Evolutionary conservation across 2,888 invertebrate species (phyloP), one percentile per base, ranked within the genome.

Genomic region (Drosophila paracracens): DNA sequence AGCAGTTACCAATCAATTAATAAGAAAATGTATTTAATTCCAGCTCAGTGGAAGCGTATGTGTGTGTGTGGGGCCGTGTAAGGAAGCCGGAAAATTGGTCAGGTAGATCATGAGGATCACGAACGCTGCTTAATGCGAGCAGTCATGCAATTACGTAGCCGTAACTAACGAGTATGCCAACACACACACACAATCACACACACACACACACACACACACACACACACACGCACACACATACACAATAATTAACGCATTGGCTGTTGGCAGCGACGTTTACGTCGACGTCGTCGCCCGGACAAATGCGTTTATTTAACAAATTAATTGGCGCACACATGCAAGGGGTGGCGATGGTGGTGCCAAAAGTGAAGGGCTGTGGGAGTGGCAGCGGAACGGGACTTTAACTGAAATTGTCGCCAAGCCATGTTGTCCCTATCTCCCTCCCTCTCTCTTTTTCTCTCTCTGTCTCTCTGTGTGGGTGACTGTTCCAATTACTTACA

Each of bases 301-400:
- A 82, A 79, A 82, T 83, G 76, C 84, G 83, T 84, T 89, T 82
- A 85, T 90, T 89, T 85, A 85, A 88, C 88, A 83, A 89, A 89
- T 89, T 89, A 89, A 90, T 89, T 90, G 91, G 78, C 83, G 78
- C 71, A 74, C 89, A 88, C 70, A 71, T 67, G 83, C 67, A 67
- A 69, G 57, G 74, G 70, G 69, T 70, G 31, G 25, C 25, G 16
- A 21, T 36, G 36, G 38, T 56, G 56, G 21, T 40, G 40, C 40
- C 40, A 27, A 56, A 56, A 54, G 25, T 18, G 18, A 35, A 13
- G 36, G 18, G 18, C 4, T n/a, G 8, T 18, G 27, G 13, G 2
- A 1, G 38, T 35, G 31, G 25, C 46, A 35, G 61, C 31, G 60
- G 71, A 65, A 74, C 75, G 57, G 63, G 85, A 65, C 71, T 75